phyloP scores from a whole-genome alignment of 2,797 vertebrate species.

The Tapirus indicus region DNA sequence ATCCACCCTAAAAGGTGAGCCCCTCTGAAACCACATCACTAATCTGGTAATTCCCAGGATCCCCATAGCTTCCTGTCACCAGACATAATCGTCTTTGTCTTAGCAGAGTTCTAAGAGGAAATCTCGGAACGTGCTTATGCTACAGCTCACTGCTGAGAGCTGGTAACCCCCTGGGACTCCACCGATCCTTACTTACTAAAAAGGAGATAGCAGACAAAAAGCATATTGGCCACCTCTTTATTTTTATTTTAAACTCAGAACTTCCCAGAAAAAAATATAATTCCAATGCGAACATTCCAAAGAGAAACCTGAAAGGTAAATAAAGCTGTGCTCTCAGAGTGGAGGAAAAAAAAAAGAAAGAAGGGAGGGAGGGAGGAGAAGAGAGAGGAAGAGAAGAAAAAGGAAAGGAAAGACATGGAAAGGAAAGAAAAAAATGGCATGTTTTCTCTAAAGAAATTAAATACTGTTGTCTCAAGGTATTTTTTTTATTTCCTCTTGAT shows the following conservation, averaged over 20 bases:
- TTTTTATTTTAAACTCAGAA: conserved; percentile 23
- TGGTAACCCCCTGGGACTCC: neutral
- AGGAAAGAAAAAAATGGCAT: neutral
- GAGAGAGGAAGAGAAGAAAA: no score
- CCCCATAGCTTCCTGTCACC: neutral
- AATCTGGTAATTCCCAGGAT: neutral
- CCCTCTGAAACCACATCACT: conserved; percentile 3
- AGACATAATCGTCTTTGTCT: neutral
- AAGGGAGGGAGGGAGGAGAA: neutral
- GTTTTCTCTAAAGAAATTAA: neutral
- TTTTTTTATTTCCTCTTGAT: no score
- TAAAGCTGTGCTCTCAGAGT: neutral
- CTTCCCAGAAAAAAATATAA: neutral
- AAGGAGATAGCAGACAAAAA: neutral
- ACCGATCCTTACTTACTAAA: neutral
- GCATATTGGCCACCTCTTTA: neutral
- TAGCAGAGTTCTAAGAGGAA: neutral
- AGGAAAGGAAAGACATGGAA: neutral
- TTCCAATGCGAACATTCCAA: neutral
- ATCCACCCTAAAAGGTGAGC: neutral
- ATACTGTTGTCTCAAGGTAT: neutral
- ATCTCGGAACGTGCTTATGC: neutral
- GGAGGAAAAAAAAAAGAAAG: neutral
- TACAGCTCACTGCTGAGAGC: neutral
- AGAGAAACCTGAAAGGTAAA: neutral